These are phyloP conservation scores for Pseudobourletiella spinata DNA, from an alignment of 1,140 invertebrate genomes.

Conservation along the genomic window DNA sequence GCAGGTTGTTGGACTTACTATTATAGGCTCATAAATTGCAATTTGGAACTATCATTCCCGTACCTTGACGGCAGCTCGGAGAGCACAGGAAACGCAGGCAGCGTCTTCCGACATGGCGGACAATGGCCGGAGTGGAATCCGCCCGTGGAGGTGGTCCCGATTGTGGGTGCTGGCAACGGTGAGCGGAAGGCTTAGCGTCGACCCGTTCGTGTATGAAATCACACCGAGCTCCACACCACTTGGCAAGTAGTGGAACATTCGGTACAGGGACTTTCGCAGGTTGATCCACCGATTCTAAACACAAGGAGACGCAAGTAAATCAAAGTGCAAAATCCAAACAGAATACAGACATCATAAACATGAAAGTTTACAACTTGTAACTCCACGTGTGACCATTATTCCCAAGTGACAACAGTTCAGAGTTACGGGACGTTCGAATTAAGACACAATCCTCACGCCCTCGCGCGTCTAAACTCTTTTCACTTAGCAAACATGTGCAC, in stretches of 20 bases:
- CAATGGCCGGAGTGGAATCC: conserved; percentile 37
- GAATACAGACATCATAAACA: too few relatives aligned
- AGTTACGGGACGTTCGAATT: too few relatives aligned
- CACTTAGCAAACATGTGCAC: too few relatives aligned
- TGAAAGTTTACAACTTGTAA: too few relatives aligned
- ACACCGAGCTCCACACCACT: conserved; percentile 37
- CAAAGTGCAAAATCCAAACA: too few relatives aligned
- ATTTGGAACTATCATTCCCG: background rate
- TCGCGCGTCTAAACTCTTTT: too few relatives aligned
- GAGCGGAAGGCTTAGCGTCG: conserved; percentile 35
- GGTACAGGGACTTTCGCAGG: conserved; percentile 34
- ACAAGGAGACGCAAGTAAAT: background rate
- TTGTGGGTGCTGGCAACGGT: conserved; percentile 37
- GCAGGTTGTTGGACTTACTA: background rate
- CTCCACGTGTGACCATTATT: too few relatives aligned
- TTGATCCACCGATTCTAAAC: conserved; percentile 36
- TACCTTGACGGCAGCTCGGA: conserved; percentile 32
- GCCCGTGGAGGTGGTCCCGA: conserved; percentile 37
- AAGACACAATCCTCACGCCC: too few relatives aligned
- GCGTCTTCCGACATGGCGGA: conserved; percentile 23
- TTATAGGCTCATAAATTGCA: conserved; percentile 9
- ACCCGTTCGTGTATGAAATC: conserved; percentile 35
- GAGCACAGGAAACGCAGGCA: conserved; percentile 28
- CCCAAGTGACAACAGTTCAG: too few relatives aligned
- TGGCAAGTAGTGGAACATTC: conserved; percentile 37